Percentiles rank a stretch among this genome's conserved stretches.
These are phyloP conservation scores for Lepidocyrtinus sp. DNA, from an alignment of 2,888 invertebrate genomes.

Conservation along the genomic window DNA sequence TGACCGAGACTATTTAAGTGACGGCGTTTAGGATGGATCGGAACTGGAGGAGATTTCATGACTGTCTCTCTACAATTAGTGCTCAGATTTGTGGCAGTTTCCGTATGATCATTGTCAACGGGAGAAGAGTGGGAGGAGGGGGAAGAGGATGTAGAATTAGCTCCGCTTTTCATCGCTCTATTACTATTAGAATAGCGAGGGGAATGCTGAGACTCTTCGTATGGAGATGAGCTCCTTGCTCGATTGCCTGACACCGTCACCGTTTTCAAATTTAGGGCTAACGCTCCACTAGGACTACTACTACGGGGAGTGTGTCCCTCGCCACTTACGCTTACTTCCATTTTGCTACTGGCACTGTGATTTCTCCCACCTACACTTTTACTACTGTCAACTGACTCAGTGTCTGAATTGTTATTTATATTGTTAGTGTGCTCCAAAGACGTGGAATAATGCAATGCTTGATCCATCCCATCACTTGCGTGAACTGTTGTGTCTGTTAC, in stretches of 20 bases:
- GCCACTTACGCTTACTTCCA: conserved; percentile 47
- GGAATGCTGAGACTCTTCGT: conserved; percentile 58
- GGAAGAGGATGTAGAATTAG: too few relatives aligned
- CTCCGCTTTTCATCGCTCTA: conserved; percentile 27
- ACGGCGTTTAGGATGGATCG: conserved; percentile 58
- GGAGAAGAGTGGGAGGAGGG: conserved; percentile 32
- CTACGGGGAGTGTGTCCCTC: conserved; percentile 45
- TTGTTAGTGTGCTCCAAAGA: too few relatives aligned
- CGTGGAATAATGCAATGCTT: conserved; percentile 50
- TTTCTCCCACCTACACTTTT: conserved; percentile 43
- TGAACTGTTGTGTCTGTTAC: conserved; percentile 15
- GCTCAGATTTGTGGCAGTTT: conserved; percentile 60
- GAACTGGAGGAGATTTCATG: conserved; percentile 58
- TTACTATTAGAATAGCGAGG: conserved; percentile 37
- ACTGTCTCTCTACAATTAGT: conserved; percentile 48
- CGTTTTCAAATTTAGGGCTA: conserved; percentile 58
- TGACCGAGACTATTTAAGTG: conserved; percentile 54
- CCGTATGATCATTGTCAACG: conserved; percentile 45
- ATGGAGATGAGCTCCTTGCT: conserved; percentile 41
- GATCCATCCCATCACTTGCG: conserved; percentile 43
- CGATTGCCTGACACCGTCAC: conserved; percentile 42
- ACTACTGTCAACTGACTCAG: conserved; percentile 17
- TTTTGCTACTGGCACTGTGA: conserved; percentile 47
- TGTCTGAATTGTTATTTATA: too few relatives aligned
- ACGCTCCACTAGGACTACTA: conserved; percentile 49